Evolutionary conservation across 2,797 vertebrate species (phyloP).

Genomic region (Margarornis squamiger): DNA sequence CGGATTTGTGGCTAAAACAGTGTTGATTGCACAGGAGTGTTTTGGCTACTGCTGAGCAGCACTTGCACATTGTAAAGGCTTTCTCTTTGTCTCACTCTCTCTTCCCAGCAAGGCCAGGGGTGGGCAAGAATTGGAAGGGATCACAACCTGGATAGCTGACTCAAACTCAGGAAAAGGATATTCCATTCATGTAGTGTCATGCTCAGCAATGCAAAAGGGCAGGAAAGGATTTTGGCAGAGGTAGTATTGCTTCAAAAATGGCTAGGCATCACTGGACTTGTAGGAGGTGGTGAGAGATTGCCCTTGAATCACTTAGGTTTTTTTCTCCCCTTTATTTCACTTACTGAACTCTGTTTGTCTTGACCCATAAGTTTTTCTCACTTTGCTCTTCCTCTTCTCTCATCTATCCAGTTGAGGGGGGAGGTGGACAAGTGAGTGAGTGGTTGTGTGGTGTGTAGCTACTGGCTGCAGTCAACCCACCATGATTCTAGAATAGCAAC

Average conservation of each 20-base stretch:
- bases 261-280: neutral
- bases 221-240: neutral
- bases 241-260: neutral
- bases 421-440: neutral
- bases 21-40: neutral
- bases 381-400: neutral
- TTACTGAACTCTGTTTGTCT: neutral
- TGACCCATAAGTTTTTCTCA: neutral
- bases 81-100: neutral
- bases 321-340: neutral
- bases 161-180: neutral
- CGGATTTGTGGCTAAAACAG: neutral
- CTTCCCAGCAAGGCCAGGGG: neutral
- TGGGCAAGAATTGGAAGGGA: neutral
- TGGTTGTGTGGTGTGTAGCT: neutral
- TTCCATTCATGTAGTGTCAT: neutral
- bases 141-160: neutral
- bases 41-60: neutral
- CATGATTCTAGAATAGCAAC: neutral
- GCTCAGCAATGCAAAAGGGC: neutral
- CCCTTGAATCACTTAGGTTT: neutral
- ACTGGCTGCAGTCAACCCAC: neutral
- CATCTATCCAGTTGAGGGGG: rapidly evolving
- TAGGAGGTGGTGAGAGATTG: neutral
- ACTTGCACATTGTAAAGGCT: neutral